Evolutionary conservation across 2,888 invertebrate species (phyloP), one percentile per base, ranked within the genome.

Genomic region (Epistrophella euchroma): DNA sequence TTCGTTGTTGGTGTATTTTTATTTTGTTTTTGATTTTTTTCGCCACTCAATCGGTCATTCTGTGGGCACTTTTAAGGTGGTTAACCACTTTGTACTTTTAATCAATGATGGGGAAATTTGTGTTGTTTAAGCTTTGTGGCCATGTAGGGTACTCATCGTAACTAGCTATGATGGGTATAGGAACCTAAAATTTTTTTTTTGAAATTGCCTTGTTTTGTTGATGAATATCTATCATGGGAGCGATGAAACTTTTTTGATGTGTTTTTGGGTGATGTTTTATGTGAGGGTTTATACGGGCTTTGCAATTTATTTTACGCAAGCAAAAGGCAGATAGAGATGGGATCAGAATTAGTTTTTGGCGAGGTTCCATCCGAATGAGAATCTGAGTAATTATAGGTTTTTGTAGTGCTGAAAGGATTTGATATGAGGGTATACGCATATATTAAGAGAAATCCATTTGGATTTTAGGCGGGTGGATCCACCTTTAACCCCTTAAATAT

Each of bases 31-130:
- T 9, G 10, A 17, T 45, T 45, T 45, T 56, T 32, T 43, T 80
- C 77, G 64, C 62, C 82, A 74, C 86, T 82, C 86, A 82, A 86
- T 86, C 86, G 86, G 81, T 86, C 81, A 86, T 81, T 86, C 77
- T 45, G 86, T 86, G 86, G 77, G 58, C 86, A 81, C 73, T 81
- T 77, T 74, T 47, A 68, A 70, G 70, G 77, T 55, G 77, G 81
- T 81, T 81, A 86, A 81, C 81, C 86, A 81, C 81, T 86, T 86
- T 82, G 73, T 75, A 77, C 82, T 74, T 82, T 82, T 78, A 82
- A 86, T 86, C 82, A 82, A 82, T 86, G 86, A 74, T 74, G 73
- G 70, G 50, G 25, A 62, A 74, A 73, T 66, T 66, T 78, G 64
- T 52, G 71, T 75, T 78, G 78, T 78, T 78, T 75, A 75, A 75